These are phyloP conservation scores for Limnephilus marmoratus DNA, from an alignment of 2,888 invertebrate genomes.

Conservation along the genomic window DNA sequence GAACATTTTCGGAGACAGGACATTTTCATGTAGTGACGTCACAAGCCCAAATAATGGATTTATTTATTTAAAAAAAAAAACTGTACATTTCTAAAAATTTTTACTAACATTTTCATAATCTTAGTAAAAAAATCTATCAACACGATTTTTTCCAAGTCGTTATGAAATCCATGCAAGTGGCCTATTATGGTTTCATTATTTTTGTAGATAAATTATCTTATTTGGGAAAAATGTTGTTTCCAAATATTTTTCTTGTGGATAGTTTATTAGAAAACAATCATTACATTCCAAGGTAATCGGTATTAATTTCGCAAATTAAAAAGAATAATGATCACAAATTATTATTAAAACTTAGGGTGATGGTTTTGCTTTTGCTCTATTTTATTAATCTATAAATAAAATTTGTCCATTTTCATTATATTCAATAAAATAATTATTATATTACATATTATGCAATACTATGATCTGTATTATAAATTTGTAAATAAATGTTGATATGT, in stretches of 20 bases:
- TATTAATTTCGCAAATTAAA: background rate
- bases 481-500: slow-evolving; percentile 53
- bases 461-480: slow-evolving; percentile 34
- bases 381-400: slow-evolving; percentile 18
- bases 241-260: background rate
- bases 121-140: too few species aligned
- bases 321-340: background rate
- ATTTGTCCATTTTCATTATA: slow-evolving; percentile 38
- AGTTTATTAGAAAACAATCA: background rate
- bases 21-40: too few species aligned
- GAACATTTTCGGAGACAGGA: too few species aligned
- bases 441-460: background rate
- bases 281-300: background rate
- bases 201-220: background rate
- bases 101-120: too few species aligned
- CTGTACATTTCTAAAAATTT: too few species aligned
- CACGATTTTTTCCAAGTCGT: too few species aligned
- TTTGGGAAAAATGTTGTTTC: background rate
- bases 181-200: background rate
- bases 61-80: too few species aligned
- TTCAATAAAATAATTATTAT: background rate
- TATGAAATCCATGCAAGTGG: too few species aligned
- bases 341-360: background rate
- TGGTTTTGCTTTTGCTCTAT: slow-evolving; percentile 30
- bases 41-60: too few species aligned